Conservation (phyloP, 2,888 invertebrate species). For the Agriopis marginaria region DNA sequence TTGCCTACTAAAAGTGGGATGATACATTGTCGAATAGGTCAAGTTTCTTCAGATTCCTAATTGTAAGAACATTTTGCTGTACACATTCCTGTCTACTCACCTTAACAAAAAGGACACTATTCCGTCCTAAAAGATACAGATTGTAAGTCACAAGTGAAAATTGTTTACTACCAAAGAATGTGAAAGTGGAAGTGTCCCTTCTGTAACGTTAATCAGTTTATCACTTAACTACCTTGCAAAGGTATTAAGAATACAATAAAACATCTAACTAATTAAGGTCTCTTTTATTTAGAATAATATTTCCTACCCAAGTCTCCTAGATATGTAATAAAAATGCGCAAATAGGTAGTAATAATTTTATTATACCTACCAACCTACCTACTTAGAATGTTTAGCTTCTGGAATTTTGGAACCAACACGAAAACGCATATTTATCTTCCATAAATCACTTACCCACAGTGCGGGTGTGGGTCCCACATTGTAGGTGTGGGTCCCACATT, state of each 20-base stretch:
- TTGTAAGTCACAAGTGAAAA: slow-evolving; percentile 43
- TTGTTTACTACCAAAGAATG: slow-evolving; percentile 48
- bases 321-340: too few species aligned
- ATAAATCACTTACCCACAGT: too few species aligned
- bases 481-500: too few species aligned
- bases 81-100: slow-evolving; percentile 61
- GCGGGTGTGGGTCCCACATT: too few species aligned
- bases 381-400: too few species aligned
- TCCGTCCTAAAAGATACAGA: slow-evolving; percentile 69
- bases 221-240: slow-evolving; percentile 78
- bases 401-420: too few species aligned
- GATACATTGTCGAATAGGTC: slow-evolving; percentile 73
- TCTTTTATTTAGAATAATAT: slow-evolving; percentile 28
- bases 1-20: slow-evolving; percentile 76
- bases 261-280: slow-evolving; percentile 35
- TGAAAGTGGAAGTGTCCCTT: slow-evolving; percentile 73
- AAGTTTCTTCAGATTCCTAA: slow-evolving; percentile 80
- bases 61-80: slow-evolving; percentile 77
- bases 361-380: too few species aligned
- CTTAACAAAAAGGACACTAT: slow-evolving; percentile 55
- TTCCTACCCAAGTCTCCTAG: too few species aligned
- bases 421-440: too few species aligned
- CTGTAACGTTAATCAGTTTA: slow-evolving; percentile 67
- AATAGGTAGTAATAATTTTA: too few species aligned
- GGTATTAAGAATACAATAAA: slow-evolving; percentile 81